phyloP scores from a whole-genome alignment of 2,113 vertebrate genomes.

The Hucho hucho region DNA sequence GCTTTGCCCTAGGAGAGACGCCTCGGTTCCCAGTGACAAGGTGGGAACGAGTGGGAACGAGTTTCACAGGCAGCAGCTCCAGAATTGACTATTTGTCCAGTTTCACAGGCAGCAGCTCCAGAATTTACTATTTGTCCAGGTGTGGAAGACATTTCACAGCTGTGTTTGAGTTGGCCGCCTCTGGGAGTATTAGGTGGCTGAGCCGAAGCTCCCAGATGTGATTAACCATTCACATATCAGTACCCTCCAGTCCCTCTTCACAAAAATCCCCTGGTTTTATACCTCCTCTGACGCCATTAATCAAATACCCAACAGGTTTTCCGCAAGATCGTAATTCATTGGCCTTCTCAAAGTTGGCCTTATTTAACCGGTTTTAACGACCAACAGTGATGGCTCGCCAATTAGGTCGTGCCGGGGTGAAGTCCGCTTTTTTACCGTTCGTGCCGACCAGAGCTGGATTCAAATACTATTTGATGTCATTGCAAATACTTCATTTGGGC shows the following conservation, averaged over 20 bases:
- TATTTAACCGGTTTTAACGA: constrained; percentile 37
- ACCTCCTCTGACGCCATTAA: constrained; percentile 71
- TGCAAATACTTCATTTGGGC: too few species aligned
- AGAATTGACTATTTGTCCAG: background rate
- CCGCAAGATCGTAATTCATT: constrained; percentile 55
- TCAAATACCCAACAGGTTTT: constrained; percentile 64
- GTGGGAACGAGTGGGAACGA: constrained; percentile 41
- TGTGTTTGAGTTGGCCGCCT: constrained; percentile 81
- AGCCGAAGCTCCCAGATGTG: constrained; percentile 67
- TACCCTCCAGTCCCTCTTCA: constrained; percentile 55
- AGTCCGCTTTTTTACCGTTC: constrained; percentile 41
- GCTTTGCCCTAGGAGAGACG: too few species aligned
- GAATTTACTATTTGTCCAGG: constrained; percentile 15
- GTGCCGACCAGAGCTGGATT: constrained; percentile 36
- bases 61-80: constrained; percentile 40
- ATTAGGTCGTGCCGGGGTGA: constrained; percentile 53
- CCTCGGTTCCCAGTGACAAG: background rate
- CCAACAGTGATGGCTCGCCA: constrained; percentile 36
- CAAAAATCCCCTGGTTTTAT: constrained; percentile 68
- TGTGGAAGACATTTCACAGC: constrained; percentile 76
- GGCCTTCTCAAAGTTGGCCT: constrained; percentile 54
- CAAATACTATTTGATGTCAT: constrained; percentile 22
- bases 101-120: constrained; percentile 39
- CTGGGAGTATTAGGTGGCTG: constrained; percentile 76
- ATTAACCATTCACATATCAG: constrained; percentile 71